Base-by-base conservation (phyloP, 1,140 invertebrate genomes). In the Solenopsis invicta region DNA sequence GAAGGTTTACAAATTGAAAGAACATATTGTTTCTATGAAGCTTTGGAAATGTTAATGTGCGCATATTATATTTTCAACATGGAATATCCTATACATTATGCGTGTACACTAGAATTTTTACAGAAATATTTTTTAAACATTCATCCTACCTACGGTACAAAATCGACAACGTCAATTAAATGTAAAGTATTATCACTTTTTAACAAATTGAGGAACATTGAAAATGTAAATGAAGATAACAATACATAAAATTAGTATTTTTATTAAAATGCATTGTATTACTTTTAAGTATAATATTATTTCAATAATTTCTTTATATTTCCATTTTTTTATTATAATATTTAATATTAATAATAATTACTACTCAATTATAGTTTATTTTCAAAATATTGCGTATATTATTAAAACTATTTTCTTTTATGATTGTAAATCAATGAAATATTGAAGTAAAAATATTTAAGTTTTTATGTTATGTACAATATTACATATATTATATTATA, bases 111-210 rank as follows among this genome's bases (percentile, higher is more conserved):
- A 21, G 24, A 72, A 72, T 72, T 72, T 54, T 2, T 54, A 54
- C 48, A 72, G 50, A 72, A 54, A n/a, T 72, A n/a, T 37, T 54
- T 72, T n/a, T 54, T 72, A 52, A 74, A 74, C 21, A 74, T 56
- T 74, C 12, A 74, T 74, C 52, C 71, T 56, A 12, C 0, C 2
- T 21, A 3, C 34, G 52, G 71, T 56, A 54, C 52, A n/a, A 75
- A 75, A 75, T 75, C 72, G 41, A 54, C 56, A 18, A 16, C 5
- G 2, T 2, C 18, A 75, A 45, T 18, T 8, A 75, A 74, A 13
- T 56, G 37, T 12, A 74, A 21, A 56, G 18, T 74, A 56, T 24
- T 56, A 13, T 56, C 50, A n/a, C 4, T 74, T 9, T 74, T 74
- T 37, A 74, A 74, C 21, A 74, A 74, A 74, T 13, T 74, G 8